phyloP scores from a whole-genome alignment of 2,113 vertebrate genomes.

The Seriola aureovittata region DNA sequence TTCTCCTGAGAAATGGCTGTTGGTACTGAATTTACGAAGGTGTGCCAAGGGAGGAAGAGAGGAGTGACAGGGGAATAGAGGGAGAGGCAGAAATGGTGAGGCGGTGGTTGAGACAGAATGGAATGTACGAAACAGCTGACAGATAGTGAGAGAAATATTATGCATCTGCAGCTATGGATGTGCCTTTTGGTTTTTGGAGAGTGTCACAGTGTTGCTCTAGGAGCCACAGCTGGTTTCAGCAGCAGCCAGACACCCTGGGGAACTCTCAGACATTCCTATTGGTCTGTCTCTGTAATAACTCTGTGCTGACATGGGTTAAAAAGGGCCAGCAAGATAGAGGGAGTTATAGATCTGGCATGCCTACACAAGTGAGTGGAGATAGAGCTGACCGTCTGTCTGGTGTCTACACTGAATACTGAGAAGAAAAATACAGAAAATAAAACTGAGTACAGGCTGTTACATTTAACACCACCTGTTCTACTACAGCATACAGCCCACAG shows the following conservation, averaged over 20 bases:
- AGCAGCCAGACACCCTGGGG: conserved; percentile 58
- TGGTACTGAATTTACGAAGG: not conserved
- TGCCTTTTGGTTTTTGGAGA: conserved; percentile 37
- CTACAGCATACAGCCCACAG: conserved; percentile 30
- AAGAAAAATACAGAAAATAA: conserved; percentile 30
- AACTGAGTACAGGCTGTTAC: conserved; percentile 25
- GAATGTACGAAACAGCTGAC: conserved; percentile 26
- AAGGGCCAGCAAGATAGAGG: conserved; percentile 46
- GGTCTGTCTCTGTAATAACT: conserved; percentile 61
- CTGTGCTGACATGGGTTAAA: conserved; percentile 58
- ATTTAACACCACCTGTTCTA: conserved; percentile 24
- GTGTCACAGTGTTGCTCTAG: conserved; percentile 27
- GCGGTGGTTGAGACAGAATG: not conserved
- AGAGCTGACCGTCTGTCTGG: conserved; percentile 23
- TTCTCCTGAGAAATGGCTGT: not conserved
- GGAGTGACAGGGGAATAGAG: not conserved
- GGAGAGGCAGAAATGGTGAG: not conserved
- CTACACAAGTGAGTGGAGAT: conserved; percentile 39
- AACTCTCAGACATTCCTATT: conserved; percentile 52
- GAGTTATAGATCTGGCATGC: conserved; percentile 48
- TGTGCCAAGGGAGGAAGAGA: not conserved
- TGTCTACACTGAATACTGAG: conserved; percentile 34
- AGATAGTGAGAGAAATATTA: conserved; percentile 28
- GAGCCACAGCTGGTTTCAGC: conserved; percentile 65
- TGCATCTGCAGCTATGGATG: conserved; percentile 21